Base-by-base conservation (phyloP, 2,888 invertebrate genomes). In the Parasteatoda lunata region DNA sequence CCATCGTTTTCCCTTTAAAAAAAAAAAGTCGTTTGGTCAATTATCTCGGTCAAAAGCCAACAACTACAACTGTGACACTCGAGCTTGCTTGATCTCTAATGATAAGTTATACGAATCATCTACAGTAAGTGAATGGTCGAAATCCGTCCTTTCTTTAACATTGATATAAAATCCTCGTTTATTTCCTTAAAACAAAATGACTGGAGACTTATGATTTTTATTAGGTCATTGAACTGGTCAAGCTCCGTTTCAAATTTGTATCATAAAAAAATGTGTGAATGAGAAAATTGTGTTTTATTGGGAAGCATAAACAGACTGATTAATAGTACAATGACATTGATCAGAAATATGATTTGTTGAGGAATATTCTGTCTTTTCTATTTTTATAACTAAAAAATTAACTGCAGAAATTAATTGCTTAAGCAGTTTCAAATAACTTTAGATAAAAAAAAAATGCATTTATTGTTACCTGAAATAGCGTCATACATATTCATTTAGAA, bases 221-320 rank as follows among this genome's bases (percentile, higher is more conserved):
- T 45, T 13, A 49, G 71, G 79, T 79, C 79, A 65, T 79, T 79
- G 71, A 79, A 79, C 79, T 72, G 79, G 79, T 79, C 79, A 79
- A 79, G 79, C 51, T 72, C 72, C 70, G 79, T 8, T 65, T 65
- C n/a, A 5, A 59, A 49, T 70, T 65, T n/a, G 51, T 49, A 15
- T 66, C 8, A 4, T 5, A 5, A n/a, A 8, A 15, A 49, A 48
- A 48, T 15, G 48, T 51, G 65, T 49, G 51, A 76, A 30, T 8
- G 11, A 15, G n/a, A 15, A 72, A 72, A 52, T 48, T 30, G 30
- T 30, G 30, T 30, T 30, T 30, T 30, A 30, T 30, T 30, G 2
- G 30, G 30, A 59, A 59, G 9, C 59, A 59, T 59, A 9, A 59
- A 7, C n/a, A 59, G n/a, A 59, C n/a, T 9, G 11, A 59, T 59